These are phyloP conservation scores for Pogoniulus pusillus DNA, from an alignment of 2,797 vertebrate genomes.

Conservation along the genomic window DNA sequence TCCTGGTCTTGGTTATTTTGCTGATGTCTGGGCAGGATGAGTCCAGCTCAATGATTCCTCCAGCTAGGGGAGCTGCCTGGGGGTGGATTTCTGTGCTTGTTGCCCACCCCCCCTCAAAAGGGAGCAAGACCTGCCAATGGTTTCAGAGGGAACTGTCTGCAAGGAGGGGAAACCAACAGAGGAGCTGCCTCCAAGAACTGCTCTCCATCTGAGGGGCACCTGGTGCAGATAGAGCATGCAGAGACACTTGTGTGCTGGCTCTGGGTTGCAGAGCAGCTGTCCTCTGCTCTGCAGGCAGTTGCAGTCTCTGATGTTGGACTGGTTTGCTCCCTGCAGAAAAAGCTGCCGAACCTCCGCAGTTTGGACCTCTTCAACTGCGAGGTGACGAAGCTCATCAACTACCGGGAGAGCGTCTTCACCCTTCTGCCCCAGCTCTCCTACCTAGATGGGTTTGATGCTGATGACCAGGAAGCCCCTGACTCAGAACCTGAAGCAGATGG, in stretches of 20 bases:
- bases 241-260: neutral
- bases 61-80: neutral
- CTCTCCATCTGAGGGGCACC: neutral
- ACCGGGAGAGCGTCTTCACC: slow-evolving; percentile 71
- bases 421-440: slow-evolving; percentile 72
- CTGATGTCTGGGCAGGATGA: neutral
- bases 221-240: neutral
- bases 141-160: neutral
- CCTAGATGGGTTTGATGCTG: slow-evolving; percentile 70
- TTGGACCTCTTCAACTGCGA: slow-evolving; percentile 74
- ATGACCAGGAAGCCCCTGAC: slow-evolving; percentile 75
- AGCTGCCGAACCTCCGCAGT: slow-evolving; percentile 66
- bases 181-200: neutral
- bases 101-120: neutral
- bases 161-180: neutral
- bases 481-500: slow-evolving; percentile 71
- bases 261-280: neutral
- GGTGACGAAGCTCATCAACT: slow-evolving; percentile 71
- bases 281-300: neutral
- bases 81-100: neutral
- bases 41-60: neutral
- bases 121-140: neutral
- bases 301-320: too few relatives aligned
- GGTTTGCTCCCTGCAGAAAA: slow-evolving; percentile 62
- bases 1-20: neutral